Percentiles rank a stretch among this genome's conserved stretches.
Evolutionary conservation across 2,113 vertebrate species (phyloP).

Genomic region (Corythornis cristatus): DNA sequence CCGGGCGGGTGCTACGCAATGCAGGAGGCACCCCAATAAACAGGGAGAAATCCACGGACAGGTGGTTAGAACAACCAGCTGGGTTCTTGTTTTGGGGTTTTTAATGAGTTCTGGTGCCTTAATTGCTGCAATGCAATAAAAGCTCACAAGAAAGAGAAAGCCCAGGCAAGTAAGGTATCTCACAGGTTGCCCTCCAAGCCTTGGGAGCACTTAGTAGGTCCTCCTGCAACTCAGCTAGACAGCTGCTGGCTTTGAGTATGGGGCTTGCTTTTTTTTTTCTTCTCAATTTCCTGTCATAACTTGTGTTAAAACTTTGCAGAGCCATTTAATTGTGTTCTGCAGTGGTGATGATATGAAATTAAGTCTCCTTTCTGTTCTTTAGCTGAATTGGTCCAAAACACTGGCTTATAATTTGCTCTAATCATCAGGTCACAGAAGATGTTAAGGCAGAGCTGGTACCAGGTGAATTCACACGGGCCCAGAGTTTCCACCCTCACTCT

Average conservation of each 20-base stretch:
- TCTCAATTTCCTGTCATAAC: slow-evolving; percentile 27
- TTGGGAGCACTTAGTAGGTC: accelerated
- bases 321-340: slow-evolving; percentile 39
- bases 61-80: neutral
- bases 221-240: neutral
- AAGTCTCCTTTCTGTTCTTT: slow-evolving; percentile 47
- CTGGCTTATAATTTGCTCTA: neutral
- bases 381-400: neutral
- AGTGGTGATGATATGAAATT: slow-evolving; percentile 33
- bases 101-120: slow-evolving; percentile 12
- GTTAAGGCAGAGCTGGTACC: neutral
- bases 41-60: neutral
- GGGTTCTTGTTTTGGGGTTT: neutral
- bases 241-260: neutral
- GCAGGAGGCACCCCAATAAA: accelerated
- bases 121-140: neutral
- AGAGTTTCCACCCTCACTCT: neutral
- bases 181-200: neutral
- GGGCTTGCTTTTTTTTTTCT: neutral
- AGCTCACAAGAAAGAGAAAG: neutral
- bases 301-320: slow-evolving; percentile 28
- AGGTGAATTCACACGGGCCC: neutral
- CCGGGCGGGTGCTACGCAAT: neutral
- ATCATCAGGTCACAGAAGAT: neutral
- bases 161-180: neutral